Percentiles rank a stretch among this genome's conserved stretches.
Conservation (phyloP, 1,140 invertebrate genomes). For the Rhyzopertha dominica region DNA sequence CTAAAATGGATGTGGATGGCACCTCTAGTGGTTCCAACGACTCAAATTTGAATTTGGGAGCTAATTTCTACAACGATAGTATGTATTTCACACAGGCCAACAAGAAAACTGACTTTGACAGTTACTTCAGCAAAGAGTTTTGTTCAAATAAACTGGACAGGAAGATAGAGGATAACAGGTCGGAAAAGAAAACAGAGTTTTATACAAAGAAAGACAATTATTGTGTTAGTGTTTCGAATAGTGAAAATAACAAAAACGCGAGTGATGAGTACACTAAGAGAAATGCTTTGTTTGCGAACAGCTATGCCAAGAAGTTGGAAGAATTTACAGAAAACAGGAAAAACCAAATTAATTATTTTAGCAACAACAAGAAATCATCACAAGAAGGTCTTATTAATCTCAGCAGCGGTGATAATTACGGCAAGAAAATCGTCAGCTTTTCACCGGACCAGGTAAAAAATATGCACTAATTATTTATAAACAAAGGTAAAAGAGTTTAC, state of each 20-base stretch:
- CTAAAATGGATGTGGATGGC: slow-evolving; percentile 38
- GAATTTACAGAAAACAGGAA: slow-evolving; percentile 22
- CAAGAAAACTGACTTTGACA: slow-evolving; percentile 32
- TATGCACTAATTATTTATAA: background rate
- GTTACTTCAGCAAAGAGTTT: slow-evolving; percentile 21
- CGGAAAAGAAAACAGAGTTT: slow-evolving; percentile 17
- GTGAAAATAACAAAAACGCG: slow-evolving; percentile 16
- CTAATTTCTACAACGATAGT: slow-evolving; percentile 40
- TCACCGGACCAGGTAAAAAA: slow-evolving; percentile 39
- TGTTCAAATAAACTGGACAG: slow-evolving; percentile 18
- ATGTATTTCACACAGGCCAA: slow-evolving; percentile 30
- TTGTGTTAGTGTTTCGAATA: slow-evolving; percentile 13
- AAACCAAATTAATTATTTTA: slow-evolving; percentile 24
- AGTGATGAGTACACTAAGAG: slow-evolving; percentile 28
- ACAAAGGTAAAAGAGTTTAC: too few species aligned
- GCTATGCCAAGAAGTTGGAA: slow-evolving; percentile 32
- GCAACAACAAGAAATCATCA: slow-evolving; percentile 23
- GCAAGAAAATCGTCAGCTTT: slow-evolving; percentile 42
- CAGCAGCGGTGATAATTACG: slow-evolving; percentile 35
- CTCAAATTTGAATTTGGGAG: slow-evolving; percentile 29
- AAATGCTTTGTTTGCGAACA: slow-evolving; percentile 22
- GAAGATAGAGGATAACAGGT: slow-evolving; percentile 20
- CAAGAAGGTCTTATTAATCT: slow-evolving; percentile 32
- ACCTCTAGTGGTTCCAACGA: slow-evolving; percentile 39
- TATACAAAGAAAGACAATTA: slow-evolving; percentile 25